Evolutionary conservation across 2,113 vertebrate genomes (phyloP).

Genomic region (Gobio gobio): DNA sequence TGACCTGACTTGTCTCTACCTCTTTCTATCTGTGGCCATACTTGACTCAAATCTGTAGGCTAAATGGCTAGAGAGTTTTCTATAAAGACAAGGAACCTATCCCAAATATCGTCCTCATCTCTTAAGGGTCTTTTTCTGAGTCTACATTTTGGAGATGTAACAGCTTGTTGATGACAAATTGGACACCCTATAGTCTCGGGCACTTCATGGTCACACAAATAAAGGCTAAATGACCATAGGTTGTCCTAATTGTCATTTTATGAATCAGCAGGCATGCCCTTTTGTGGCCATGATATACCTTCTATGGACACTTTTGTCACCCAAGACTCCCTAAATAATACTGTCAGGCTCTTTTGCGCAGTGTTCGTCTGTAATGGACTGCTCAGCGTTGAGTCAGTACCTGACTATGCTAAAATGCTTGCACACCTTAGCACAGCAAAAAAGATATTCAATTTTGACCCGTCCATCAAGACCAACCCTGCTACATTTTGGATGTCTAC

Average conservation of each 20-base stretch:
- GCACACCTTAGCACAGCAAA: constrained; percentile 9
- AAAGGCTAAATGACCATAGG: background rate
- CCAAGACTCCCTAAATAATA: background rate
- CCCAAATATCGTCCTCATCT: background rate
- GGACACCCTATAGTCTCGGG: background rate
- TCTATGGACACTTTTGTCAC: background rate
- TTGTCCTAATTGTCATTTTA: background rate
- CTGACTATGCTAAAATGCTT: constrained; percentile 1
- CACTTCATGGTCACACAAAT: background rate
- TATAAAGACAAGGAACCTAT: background rate
- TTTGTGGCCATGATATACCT: background rate
- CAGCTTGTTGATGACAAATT: background rate
- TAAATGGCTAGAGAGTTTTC: background rate
- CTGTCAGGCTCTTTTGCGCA: background rate
- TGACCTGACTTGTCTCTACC: constrained; percentile 25
- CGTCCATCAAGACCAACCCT: background rate
- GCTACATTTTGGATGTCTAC: background rate
- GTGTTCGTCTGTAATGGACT: background rate
- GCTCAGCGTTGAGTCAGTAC: constrained; percentile 8
- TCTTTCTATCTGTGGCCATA: background rate
- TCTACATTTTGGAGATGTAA: background rate
- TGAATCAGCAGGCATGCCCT: background rate
- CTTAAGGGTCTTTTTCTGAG: background rate
- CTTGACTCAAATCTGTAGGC: background rate
- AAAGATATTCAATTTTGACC: background rate